Evolutionary conservation across 2,113 vertebrate species (phyloP).

Genomic region (Sitta europaea): DNA sequence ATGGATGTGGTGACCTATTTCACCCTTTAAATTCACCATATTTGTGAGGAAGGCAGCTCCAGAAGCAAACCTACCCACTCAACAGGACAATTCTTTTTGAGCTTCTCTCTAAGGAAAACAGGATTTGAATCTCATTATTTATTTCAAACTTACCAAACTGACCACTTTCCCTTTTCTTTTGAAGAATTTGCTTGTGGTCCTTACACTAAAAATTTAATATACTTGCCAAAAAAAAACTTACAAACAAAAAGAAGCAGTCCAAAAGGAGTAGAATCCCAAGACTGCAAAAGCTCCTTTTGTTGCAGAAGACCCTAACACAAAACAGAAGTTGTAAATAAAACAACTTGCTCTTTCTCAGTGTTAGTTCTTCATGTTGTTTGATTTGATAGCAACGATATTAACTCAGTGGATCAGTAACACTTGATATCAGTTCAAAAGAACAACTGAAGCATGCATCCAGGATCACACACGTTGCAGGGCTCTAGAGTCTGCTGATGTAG

Average conservation of each 20-base stretch:
- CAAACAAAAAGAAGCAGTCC: not conserved
- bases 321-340: not conserved
- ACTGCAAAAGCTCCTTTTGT: not conserved
- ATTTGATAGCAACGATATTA: not conserved
- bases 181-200: not conserved
- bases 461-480: not conserved
- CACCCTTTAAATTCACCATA: not conserved
- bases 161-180: not conserved
- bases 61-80: not conserved
- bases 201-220: not conserved
- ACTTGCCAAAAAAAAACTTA: not conserved
- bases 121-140: accelerated
- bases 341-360: not conserved
- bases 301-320: not conserved
- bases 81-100: not conserved
- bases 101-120: not conserved
- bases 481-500: not conserved
- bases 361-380: not conserved
- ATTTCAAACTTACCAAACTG: not conserved
- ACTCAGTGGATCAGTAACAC: not conserved
- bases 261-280: not conserved
- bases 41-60: not conserved
- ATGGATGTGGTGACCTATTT: not conserved
- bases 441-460: not conserved
- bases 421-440: not conserved